Percentiles rank a stretch among this genome's conserved stretches.
These are phyloP conservation scores for Macrophya annulata DNA, from an alignment of 2,888 invertebrate species.

Conservation along the genomic window DNA sequence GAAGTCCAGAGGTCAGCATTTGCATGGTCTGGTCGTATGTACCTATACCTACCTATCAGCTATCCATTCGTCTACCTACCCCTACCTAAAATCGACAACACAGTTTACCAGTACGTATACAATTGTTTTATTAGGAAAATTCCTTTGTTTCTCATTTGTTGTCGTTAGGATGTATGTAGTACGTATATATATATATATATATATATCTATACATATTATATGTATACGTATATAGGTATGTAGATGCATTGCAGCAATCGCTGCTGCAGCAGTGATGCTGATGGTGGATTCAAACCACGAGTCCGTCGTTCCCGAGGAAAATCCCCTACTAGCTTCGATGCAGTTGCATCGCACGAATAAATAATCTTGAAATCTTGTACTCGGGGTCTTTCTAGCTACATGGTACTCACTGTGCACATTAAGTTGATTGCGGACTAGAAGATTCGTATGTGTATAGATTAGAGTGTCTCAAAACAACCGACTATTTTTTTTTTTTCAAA, in stretches of 20 bases:
- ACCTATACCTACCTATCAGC: slow-evolving; percentile 1
- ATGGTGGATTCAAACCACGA: neutral
- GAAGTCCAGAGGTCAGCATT: slow-evolving; percentile 28
- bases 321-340: neutral
- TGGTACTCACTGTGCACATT: neutral
- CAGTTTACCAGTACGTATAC: neutral
- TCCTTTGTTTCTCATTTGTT: neutral
- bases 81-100: neutral
- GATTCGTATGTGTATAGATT: neutral
- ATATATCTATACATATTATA: neutral
- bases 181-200: neutral
- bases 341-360: slow-evolving; percentile 15
- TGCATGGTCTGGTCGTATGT: too few species aligned
- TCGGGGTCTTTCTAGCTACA: neutral
- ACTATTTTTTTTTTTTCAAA: too few species aligned
- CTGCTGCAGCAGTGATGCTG: slow-evolving; percentile 1
- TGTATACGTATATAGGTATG: too few species aligned
- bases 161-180: neutral
- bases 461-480: too few species aligned
- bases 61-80: neutral
- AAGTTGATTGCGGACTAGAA: neutral
- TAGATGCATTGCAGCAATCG: neutral
- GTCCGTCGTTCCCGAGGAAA: neutral
- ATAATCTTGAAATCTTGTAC: neutral
- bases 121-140: slow-evolving; percentile 30